These are phyloP conservation scores for Chlorodrepanis virens DNA, from an alignment of 2,113 vertebrate species.

Conservation along the genomic window DNA sequence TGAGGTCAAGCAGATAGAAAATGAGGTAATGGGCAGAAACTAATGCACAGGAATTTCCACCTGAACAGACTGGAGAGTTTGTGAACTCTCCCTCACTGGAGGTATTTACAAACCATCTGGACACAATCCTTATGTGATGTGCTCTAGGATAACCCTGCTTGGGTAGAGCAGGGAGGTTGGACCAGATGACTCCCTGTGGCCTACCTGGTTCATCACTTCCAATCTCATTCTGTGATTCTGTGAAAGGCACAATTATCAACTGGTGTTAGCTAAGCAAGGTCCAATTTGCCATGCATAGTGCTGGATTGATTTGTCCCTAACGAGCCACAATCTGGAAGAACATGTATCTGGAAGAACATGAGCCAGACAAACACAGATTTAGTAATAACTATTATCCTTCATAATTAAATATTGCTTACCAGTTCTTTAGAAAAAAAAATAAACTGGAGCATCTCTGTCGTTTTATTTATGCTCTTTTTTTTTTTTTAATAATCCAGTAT, in stretches of 20 bases:
- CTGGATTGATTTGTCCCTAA: not conserved
- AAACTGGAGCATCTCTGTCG: fast-evolving
- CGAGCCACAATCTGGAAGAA: not conserved
- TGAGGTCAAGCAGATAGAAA: not conserved
- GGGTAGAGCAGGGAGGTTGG: too few relatives aligned
- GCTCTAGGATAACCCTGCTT: not conserved
- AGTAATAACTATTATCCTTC: not conserved
- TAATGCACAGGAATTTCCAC: not conserved
- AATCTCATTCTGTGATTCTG: not conserved
- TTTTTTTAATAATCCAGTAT: too few relatives aligned
- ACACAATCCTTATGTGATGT: not conserved
- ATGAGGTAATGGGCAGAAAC: not conserved
- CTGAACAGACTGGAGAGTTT: not conserved
- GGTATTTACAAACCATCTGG: not conserved
- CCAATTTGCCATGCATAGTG: not conserved
- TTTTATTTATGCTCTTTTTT: not conserved
- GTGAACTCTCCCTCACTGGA: too few relatives aligned
- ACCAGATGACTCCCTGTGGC: not conserved
- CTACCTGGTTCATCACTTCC: not conserved
- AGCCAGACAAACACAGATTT: not conserved
- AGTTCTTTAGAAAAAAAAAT: not conserved
- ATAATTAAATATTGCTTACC: not conserved
- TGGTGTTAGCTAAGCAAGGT: not conserved
- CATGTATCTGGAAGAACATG: not conserved
- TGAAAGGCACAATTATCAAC: not conserved